These are phyloP conservation scores for Spizella passerina DNA, from an alignment of 2,797 vertebrate genomes.

Conservation along the genomic window DNA sequence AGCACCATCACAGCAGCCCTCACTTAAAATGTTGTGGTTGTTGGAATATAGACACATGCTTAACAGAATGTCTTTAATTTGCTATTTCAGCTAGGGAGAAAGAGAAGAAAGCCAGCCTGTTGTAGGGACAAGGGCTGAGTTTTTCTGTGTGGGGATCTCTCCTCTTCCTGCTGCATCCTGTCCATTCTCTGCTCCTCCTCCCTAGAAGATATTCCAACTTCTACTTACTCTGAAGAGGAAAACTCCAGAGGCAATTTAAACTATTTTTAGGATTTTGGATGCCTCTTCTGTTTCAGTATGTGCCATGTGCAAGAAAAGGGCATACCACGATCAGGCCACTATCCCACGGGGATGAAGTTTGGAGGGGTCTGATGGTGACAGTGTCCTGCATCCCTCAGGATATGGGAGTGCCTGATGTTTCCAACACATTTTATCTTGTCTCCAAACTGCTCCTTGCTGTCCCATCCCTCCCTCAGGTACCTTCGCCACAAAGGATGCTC, in stretches of 20 bases:
- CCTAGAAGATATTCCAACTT: not conserved
- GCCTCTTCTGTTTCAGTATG: not conserved
- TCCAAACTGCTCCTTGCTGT: not conserved
- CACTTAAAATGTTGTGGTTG: not conserved
- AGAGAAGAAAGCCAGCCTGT: not conserved
- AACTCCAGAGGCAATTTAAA: constrained; percentile 2
- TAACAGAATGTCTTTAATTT: not conserved
- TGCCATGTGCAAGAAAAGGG: not conserved
- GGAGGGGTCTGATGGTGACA: fast-evolving
- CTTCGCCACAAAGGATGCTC: not conserved
- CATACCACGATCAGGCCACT: not conserved
- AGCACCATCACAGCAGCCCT: not conserved
- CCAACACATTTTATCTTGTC: not conserved
- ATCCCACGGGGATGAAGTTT: fast-evolving
- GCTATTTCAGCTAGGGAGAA: not conserved
- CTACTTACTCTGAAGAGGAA: not conserved
- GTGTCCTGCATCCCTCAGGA: not conserved
- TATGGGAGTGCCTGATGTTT: too few species aligned
- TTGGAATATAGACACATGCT: fast-evolving
- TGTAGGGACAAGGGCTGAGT: fast-evolving
- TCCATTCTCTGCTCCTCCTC: not conserved
- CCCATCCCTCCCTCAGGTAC: not conserved
- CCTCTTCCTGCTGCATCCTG: not conserved
- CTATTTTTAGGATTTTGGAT: not conserved
- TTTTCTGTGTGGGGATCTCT: fast-evolving